These are phyloP conservation scores for Phasianus colchicus DNA, from an alignment of 2,113 vertebrate genomes.

Conservation along the genomic window DNA sequence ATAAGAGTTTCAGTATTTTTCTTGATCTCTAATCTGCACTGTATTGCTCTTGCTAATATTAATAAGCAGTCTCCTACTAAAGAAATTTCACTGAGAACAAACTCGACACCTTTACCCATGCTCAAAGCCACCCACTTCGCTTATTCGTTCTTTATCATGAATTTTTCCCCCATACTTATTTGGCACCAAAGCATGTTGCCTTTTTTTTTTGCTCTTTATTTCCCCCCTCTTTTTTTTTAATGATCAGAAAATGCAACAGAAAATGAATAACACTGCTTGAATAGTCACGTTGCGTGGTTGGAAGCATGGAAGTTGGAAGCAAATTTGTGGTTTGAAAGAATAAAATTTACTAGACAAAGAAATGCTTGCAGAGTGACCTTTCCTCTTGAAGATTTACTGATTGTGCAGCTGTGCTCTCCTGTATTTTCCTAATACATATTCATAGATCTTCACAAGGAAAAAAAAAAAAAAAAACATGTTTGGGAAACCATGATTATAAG, in stretches of 20 bases:
- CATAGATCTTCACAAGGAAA: constrained; percentile 2
- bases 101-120: not conserved
- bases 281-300: not conserved
- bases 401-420: constrained; percentile 25
- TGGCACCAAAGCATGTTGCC: not conserved
- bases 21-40: not conserved
- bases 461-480: not conserved
- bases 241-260: not conserved
- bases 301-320: not conserved
- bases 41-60: not conserved
- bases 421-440: constrained; percentile 35
- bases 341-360: not conserved
- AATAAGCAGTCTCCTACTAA: not conserved
- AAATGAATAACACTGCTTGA: not conserved
- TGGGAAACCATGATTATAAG: constrained; percentile 19
- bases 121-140: not conserved
- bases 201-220: not conserved
- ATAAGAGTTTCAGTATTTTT: not conserved
- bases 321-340: not conserved
- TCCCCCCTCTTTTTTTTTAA: not conserved
- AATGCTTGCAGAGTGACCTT: constrained; percentile 26
- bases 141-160: not conserved
- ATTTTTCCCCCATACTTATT: not conserved
- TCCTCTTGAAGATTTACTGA: constrained; percentile 6
- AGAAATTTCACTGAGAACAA: not conserved